Evolutionary conservation across 2,113 vertebrate genomes (phyloP), one percentile per base, ranked within the genome.

Genomic region (Melanotaenia duboulayi): DNA sequence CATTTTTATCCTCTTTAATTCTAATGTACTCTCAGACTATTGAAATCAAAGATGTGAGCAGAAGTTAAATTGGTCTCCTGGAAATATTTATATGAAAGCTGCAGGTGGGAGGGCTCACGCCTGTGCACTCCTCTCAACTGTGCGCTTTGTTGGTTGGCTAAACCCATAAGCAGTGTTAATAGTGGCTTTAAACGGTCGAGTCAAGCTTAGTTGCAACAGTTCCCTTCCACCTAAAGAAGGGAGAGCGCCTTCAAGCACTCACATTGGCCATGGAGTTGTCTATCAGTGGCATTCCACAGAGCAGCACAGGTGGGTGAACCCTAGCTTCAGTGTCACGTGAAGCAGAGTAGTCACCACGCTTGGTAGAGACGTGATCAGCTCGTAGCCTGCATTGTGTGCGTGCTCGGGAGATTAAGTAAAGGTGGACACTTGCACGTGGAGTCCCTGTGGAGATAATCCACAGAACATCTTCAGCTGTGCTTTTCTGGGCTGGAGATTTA

Each of bases 221-320:
- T 86, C 61, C 78, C 63, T 74, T 82, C 78, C 42, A 72, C 69
- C 50, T 85, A 84, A 82, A 83, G 87, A 57, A 78, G 62, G 76
- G 78, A 85, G 77, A 86, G 80, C 71, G 59, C 70, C 61, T 68
- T 76, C 85, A 63, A 71, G 74, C 72, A 63, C 81, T 77, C 68
- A 52, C 70, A 80, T 83, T 89, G 82, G 89, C 85, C 86, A 93
- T 94, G 92, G 93, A 94, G 80, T 52, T 93, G 91, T 88, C 92
- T 23, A 54, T 91, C 81, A 85, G 84, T 76, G 76, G 80, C 83
- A 56, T 81, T 62, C 81, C 72, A 20, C 93, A 91, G 74, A 91
- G 81, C 88, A 54, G 67, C 74, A 57, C 93, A 92, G 94, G 94
- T 94, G 78, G 87, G 93, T 92, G 81, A 76, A 82, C 48, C 37